These are phyloP conservation scores for Halcyon smyrnensis DNA, from an alignment of 2,797 vertebrate genomes.

Conservation along the genomic window DNA sequence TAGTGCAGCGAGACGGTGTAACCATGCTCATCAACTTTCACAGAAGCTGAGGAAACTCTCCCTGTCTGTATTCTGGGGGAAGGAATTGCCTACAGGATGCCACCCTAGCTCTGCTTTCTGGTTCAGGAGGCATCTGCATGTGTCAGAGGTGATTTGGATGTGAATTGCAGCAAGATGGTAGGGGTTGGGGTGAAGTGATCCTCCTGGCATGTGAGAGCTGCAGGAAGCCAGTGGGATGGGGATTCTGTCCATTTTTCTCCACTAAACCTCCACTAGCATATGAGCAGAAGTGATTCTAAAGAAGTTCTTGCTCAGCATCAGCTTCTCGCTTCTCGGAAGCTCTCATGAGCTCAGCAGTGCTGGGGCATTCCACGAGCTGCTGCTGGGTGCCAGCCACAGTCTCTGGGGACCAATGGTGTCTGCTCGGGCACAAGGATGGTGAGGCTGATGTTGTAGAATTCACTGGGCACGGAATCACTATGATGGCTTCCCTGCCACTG, in stretches of 20 bases:
- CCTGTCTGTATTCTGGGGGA: neutral
- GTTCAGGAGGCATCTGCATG: neutral
- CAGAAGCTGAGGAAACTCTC: neutral
- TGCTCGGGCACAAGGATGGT: fast-evolving
- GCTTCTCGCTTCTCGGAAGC: neutral
- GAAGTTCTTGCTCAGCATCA: neutral
- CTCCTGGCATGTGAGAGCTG: neutral
- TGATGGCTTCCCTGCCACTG: neutral
- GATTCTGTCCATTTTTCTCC: neutral
- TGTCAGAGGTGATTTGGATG: neutral
- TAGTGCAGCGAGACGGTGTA: neutral
- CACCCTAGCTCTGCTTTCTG: neutral
- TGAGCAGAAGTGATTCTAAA: neutral
- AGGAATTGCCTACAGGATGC: neutral
- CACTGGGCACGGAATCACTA: neutral
- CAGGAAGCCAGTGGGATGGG: neutral
- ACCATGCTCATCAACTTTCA: neutral
- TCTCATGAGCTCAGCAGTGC: neutral
- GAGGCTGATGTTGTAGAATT: neutral
- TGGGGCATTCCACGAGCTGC: fast-evolving
- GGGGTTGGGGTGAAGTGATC: neutral
- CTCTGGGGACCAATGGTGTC: neutral
- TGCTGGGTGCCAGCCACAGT: neutral
- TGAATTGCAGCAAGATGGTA: neutral
- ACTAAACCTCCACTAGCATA: fast-evolving